phyloP scores from a whole-genome alignment of 1,140 invertebrate species.

The Chionoecetes opilio region DNA sequence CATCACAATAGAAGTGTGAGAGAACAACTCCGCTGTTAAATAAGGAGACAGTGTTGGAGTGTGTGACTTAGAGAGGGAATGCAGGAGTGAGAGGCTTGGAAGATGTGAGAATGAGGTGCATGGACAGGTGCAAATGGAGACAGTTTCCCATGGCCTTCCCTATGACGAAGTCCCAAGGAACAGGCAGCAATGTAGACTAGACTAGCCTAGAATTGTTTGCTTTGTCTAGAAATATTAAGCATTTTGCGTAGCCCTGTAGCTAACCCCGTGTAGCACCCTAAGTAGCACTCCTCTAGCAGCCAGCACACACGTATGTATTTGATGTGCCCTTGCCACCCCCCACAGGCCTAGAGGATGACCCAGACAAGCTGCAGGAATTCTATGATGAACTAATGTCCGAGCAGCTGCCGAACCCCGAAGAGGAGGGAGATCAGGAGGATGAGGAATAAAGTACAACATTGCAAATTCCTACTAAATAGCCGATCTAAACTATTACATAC shows the following conservation, averaged over 20 bases:
- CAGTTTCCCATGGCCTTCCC: too few relatives aligned
- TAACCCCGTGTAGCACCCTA: not conserved
- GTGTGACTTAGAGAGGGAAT: too few relatives aligned
- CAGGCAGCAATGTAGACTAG: too few relatives aligned
- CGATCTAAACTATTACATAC: conserved; percentile 33
- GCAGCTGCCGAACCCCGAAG: not conserved
- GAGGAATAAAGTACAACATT: conserved; percentile 46
- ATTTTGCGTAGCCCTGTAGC: not conserved
- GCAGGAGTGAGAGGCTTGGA: too few relatives aligned
- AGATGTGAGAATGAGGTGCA: too few relatives aligned
- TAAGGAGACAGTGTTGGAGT: too few relatives aligned
- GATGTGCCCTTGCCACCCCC: conserved; percentile 36
- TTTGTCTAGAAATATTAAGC: too few relatives aligned
- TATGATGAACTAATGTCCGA: conserved; percentile 70
- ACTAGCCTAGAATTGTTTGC: too few relatives aligned
- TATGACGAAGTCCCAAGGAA: too few relatives aligned
- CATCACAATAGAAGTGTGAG: too few relatives aligned
- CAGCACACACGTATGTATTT: not conserved
- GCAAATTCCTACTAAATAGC: conserved; percentile 27
- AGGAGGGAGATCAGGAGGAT: conserved; percentile 60
- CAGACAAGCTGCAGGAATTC: conserved; percentile 70
- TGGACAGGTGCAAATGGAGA: too few relatives aligned
- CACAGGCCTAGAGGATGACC: conserved; percentile 70
- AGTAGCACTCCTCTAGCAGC: not conserved
- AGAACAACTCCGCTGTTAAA: too few relatives aligned